Percentiles rank a stretch among this genome's conserved stretches.
Evolutionary conservation across 1,140 invertebrate species (phyloP).

Genomic region (Sinonovacula constricta): DNA sequence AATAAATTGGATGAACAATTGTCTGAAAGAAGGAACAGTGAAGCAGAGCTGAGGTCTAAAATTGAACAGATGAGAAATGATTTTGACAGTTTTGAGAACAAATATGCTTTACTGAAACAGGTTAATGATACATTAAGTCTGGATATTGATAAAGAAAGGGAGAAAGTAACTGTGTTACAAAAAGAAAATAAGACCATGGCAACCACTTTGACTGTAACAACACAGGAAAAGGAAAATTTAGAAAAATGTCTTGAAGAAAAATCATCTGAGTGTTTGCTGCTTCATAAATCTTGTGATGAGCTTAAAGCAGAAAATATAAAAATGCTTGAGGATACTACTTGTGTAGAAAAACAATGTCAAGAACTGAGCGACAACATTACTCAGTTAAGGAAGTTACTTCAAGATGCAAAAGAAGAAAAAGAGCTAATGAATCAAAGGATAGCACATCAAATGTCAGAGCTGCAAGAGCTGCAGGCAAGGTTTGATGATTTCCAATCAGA

Average conservation of each 20-base stretch:
- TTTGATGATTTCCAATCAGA: constrained; percentile 51
- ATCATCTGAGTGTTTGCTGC: too few relatives aligned
- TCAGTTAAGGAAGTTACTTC: too few relatives aligned
- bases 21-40: constrained; percentile 5
- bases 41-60: too few relatives aligned
- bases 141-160: neutral
- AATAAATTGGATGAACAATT: constrained; percentile 3
- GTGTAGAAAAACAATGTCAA: too few relatives aligned
- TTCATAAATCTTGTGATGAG: too few relatives aligned
- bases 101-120: neutral
- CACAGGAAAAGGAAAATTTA: too few relatives aligned
- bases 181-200: neutral
- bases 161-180: constrained; percentile 15
- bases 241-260: too few relatives aligned
- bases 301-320: too few relatives aligned
- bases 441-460: constrained; percentile 22
- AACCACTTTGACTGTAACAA: too few relatives aligned
- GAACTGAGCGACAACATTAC: too few relatives aligned
- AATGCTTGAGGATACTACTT: too few relatives aligned
- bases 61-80: constrained; percentile 10
- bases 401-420: constrained; percentile 17
- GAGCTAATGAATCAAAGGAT: constrained; percentile 26
- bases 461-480: constrained; percentile 39
- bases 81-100: neutral
- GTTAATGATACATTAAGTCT: neutral